These are phyloP conservation scores for Ceramica pisi DNA, from an alignment of 2,888 invertebrate genomes.

Conservation along the genomic window DNA sequence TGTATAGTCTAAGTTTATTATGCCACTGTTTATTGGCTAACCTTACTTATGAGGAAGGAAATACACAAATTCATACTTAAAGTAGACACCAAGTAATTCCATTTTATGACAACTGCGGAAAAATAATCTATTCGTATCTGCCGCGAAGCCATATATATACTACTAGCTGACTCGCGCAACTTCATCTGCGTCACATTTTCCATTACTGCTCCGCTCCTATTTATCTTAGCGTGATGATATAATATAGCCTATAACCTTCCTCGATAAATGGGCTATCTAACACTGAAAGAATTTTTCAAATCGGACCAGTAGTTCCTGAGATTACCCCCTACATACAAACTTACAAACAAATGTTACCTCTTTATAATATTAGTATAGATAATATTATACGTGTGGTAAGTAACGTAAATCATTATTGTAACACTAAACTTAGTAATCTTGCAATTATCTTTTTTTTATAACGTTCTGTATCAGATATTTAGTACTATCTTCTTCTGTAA, in stretches of 20 bases:
- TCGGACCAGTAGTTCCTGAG: too few species aligned
- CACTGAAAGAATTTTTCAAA: too few species aligned
- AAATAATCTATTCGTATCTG: constrained; percentile 4
- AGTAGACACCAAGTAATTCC: background rate
- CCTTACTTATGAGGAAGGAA: background rate
- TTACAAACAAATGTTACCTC: too few species aligned
- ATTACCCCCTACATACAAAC: too few species aligned
- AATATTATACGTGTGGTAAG: background rate
- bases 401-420: constrained; percentile 21
- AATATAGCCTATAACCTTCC: too few species aligned
- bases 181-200: too few species aligned
- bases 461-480: constrained; percentile 20
- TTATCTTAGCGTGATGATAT: too few species aligned
- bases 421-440: constrained; percentile 6
- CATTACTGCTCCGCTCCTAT: too few species aligned
- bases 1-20: too few species aligned
- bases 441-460: constrained; percentile 28
- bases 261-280: too few species aligned
- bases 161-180: too few species aligned
- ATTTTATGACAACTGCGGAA: constrained; percentile 5
- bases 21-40: background rate
- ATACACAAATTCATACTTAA: background rate
- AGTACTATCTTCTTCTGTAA: constrained; percentile 4
- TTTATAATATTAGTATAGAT: too few species aligned
- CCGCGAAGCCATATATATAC: constrained; percentile 19